Percentiles rank a stretch among this genome's conserved stretches.
phyloP scores from a whole-genome alignment of 2,888 invertebrate species.

The Steinernema hermaphroditum region DNA sequence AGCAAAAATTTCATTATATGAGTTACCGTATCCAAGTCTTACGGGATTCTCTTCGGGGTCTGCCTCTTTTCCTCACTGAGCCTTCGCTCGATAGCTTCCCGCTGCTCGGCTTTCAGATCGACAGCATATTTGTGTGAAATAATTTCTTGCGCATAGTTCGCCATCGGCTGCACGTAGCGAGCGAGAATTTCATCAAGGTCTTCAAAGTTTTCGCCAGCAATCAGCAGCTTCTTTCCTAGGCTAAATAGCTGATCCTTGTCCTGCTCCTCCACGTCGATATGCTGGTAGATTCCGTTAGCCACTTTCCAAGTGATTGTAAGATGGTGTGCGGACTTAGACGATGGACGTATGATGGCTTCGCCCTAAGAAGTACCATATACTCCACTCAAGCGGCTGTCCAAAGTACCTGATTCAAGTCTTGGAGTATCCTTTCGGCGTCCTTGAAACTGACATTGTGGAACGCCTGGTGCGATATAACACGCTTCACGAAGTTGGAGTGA shows the following conservation, averaged over 20 bases:
- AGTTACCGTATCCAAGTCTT: slow-evolving; percentile 29
- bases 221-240: slow-evolving; percentile 83
- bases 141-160: slow-evolving; percentile 85
- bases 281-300: slow-evolving; percentile 87
- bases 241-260: slow-evolving; percentile 95
- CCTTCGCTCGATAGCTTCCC: slow-evolving; percentile 41
- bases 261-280: slow-evolving; percentile 92
- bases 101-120: slow-evolving; percentile 57
- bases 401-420: slow-evolving; percentile 79
- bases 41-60: slow-evolving; percentile 66
- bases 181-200: slow-evolving; percentile 99
- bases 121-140: slow-evolving; percentile 83
- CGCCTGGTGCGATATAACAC: slow-evolving; percentile 94
- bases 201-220: slow-evolving; percentile 80
- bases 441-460: slow-evolving; percentile 94
- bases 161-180: slow-evolving; percentile 93
- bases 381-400: background rate
- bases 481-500: slow-evolving; percentile 76
- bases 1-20: background rate
- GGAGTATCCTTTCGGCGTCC: slow-evolving; percentile 88
- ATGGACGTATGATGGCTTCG: slow-evolving; percentile 91
- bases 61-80: slow-evolving; percentile 81
- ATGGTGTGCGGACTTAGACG: slow-evolving; percentile 91
- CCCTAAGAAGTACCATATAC: slow-evolving; percentile 71
- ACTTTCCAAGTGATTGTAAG: slow-evolving; percentile 99